Evolutionary conservation across 2,888 invertebrate species (phyloP), one percentile per base, ranked within the genome.

Genomic region (Cyclophora albipunctata): DNA sequence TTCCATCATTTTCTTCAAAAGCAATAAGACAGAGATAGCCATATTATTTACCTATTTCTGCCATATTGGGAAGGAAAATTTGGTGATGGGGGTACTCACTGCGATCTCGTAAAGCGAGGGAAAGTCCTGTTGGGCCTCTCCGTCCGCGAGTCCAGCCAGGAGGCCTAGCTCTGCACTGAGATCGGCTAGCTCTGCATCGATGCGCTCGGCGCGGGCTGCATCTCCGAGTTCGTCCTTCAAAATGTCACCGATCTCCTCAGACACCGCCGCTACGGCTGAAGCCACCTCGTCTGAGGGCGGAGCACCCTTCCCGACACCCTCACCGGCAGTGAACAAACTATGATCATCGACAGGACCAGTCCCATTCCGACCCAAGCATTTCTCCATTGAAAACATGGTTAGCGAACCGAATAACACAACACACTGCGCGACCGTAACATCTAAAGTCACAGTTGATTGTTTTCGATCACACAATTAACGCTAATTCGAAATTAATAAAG

Each of bases 381-480:
- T 85, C 76, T 84, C 84, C 75, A 82, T 75, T 52, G 86, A 84
- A 84, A 84, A 87, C 87, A 87, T 87, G 79, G 84, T 86, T 80
- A 75, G 73, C 73, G 63, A 80, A 83, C 74, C 71, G 74, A 81
- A 78, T 76, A 74, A 76, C 74, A 76, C 76, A 79, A 78, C 69
- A 63, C 69, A 76, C 73, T 63, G 72, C 71, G 73, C 72, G 71
- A 80, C 81, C 79, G 82, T 77, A 81, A 81, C 86, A 87, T 87
- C 81, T 87, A 88, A 84, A 80, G 79, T 81, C 76, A 79, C 78
- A 67, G 68, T 65, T 66, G 68, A 71, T 69, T 71, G 71, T 74
- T 66, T 69, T 69, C 64, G 69, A 83, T 85, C 78, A 84, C 78
- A 79, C 69, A 64, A 73, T 71, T 70, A 74, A 69, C 64, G 71